Base-by-base conservation (phyloP, 1,140 invertebrate genomes). In the Lysiphlebus fabarum region DNA sequence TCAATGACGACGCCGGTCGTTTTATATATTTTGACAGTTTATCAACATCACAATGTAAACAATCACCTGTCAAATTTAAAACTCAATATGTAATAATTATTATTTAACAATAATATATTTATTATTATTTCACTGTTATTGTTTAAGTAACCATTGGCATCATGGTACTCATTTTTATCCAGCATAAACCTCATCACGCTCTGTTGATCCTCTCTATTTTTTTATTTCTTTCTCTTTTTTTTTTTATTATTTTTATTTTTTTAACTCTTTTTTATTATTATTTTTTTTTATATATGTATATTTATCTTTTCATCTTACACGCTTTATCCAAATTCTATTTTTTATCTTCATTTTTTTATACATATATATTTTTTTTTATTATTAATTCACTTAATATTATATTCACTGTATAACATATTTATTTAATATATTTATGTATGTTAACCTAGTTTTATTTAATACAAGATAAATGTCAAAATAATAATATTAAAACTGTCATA, bases 171-270 rank as follows among this genome's bases (percentile, higher is more conserved):
- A 44, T 48, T 42, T 48, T 17, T 43, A 26, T 50, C 44, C 54
- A 51, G 26, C 56, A 55, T 36, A 49, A 58, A 58, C 61, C 61
- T 62, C 61, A 62, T 62, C 61, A 62, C 61, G 53, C 7, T 53
- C 26, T 6, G 34, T 11, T 14, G 34, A 10, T 11, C 34, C 8
- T 44, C 51, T n/a, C 17, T 12, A 40, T 12, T 26, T 41, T 50
- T 55, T 53, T 54, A n/a, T n/a, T n/a, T n/a, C 43, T 47, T 40
- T 54, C 40, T 37, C 53, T 51, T 34, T 33, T 53, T 38, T 37
- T 26, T 38, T 37, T 47, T 11, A 7, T 12, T 10, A 12, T 4
- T 49, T 49, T n/a, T 49, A n/a, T n/a, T n/a, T n/a, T n/a, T n/a
- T n/a, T n/a, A n/a, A n/a, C n/a, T n/a, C n/a, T 54, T 40, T 33